These are phyloP conservation scores for Homalodisca vitripennis DNA, from an alignment of 1,140 invertebrate species.

Conservation along the genomic window DNA sequence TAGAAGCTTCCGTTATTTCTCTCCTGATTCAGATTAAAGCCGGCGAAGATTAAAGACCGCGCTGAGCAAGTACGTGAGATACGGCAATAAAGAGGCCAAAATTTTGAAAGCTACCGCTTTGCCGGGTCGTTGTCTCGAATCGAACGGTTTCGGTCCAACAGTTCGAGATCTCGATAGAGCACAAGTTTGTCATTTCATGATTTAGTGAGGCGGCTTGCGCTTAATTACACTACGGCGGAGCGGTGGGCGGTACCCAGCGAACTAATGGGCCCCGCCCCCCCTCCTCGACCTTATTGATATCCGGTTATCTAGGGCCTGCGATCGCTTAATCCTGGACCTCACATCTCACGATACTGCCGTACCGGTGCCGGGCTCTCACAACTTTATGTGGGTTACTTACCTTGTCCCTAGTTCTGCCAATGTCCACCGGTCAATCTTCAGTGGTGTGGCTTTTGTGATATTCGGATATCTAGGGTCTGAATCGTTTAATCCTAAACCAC, in stretches of 20 bases:
- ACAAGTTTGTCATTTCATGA: slow-evolving; percentile 22
- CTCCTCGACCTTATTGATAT: slow-evolving; percentile 22
- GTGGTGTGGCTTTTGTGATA: background rate
- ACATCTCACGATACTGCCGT: slow-evolving; percentile 18
- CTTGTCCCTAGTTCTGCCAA: background rate
- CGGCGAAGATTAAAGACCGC: no score
- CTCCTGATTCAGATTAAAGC: no score
- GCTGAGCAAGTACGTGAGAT: no score
- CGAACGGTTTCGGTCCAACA: background rate
- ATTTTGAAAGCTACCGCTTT: background rate
- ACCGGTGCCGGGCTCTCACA: slow-evolving; percentile 3
- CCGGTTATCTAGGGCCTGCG: slow-evolving; percentile 22
- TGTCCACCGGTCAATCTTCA: no score
- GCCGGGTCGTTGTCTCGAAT: background rate
- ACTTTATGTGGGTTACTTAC: slow-evolving; percentile 6
- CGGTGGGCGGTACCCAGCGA: slow-evolving; percentile 3
- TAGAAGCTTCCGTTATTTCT: no score
- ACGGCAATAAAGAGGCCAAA: no score
- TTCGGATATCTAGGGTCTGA: background rate
- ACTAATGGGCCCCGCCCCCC: slow-evolving; percentile 20
- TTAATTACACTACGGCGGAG: slow-evolving; percentile 15
- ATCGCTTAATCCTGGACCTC: slow-evolving; percentile 19
- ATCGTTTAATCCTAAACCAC: no score
- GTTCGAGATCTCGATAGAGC: slow-evolving; percentile 22
- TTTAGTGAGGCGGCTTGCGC: slow-evolving; percentile 11